Base-by-base conservation (phyloP, 2,797 vertebrate genomes). In the Octomys mimax region DNA sequence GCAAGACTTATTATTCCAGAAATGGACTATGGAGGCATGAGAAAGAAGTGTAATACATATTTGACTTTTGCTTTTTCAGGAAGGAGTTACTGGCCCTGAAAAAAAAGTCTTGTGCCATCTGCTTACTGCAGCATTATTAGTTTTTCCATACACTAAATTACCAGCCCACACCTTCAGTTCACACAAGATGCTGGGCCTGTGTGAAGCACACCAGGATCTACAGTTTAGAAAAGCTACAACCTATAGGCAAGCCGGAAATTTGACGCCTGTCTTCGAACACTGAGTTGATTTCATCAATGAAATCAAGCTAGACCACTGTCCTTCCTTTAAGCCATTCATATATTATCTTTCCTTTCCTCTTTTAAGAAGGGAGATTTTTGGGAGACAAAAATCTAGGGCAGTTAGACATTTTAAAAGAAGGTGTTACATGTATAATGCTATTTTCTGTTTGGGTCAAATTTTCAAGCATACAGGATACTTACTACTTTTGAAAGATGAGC, bases 1-100 rank as follows among this genome's bases (percentile, higher is more conserved):
- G 93, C 93, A 91, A 92, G 61, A 0, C 0, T 71, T 96, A 88
- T 96, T 95, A 93, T 85, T 96, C 86, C 61, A 94, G 93, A 96
- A 93, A 91, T 13, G 61, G 88, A 89, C 85, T 66, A n/a, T 39
- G 16, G 36, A 54, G 36, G 26, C 46, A 64, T 39, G 62, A 92
- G 78, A 4, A 13, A 73, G 66, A 54, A 83, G 70, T 80, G 64
- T n/a, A 68, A 91, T 71, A 93, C 4, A 36, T 52, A 54, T 49
- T 94, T 92, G 93, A 93, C n/a, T 92, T 91, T 79, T 71, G 90
- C 12, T 78, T 86, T 91, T 87, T 36, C 13, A 62, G 46, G 54
- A 84, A 95, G 66, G 49, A 92, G 36, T 88, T 66, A 71, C 39
- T 31, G 26, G 36, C 5, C 46, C 36, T 21, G 31, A 77, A 46